phyloP scores from a whole-genome alignment of 1,140 invertebrate genomes.

The Calephelis nemesis region DNA sequence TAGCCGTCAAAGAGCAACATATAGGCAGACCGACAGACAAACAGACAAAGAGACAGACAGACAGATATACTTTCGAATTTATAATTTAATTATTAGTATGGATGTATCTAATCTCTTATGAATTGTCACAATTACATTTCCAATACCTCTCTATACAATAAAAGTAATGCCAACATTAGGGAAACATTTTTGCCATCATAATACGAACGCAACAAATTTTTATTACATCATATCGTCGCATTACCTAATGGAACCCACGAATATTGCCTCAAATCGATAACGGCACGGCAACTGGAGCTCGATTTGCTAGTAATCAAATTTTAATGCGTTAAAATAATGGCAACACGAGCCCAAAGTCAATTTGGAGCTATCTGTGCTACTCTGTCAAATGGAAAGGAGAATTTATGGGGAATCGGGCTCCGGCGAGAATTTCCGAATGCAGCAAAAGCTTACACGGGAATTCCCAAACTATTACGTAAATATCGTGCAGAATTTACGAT shows the following conservation, averaged over 20 bases:
- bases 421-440: slow-evolving; percentile 34
- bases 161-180: slow-evolving; percentile 12
- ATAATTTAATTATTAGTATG: too few relatives aligned
- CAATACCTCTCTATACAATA: slow-evolving; percentile 3
- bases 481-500: slow-evolving; percentile 26
- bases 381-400: slow-evolving; percentile 44
- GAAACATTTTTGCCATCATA: slow-evolving; percentile 13
- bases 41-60: too few relatives aligned
- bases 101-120: too few relatives aligned
- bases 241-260: slow-evolving; percentile 44
- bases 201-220: slow-evolving; percentile 8
- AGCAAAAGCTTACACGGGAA: slow-evolving; percentile 29
- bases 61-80: too few relatives aligned
- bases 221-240: slow-evolving; percentile 12
- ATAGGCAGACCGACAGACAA: too few relatives aligned
- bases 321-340: slow-evolving; percentile 45
- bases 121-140: background rate
- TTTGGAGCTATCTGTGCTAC: slow-evolving; percentile 36
- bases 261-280: slow-evolving; percentile 38
- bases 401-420: slow-evolving; percentile 39
- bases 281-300: slow-evolving; percentile 28
- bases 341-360: slow-evolving; percentile 36
- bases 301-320: slow-evolving; percentile 39
- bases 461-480: slow-evolving; percentile 26
- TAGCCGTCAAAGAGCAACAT: too few relatives aligned